Base-by-base conservation (phyloP, 2,797 vertebrate genomes). In the Periparus ater region DNA sequence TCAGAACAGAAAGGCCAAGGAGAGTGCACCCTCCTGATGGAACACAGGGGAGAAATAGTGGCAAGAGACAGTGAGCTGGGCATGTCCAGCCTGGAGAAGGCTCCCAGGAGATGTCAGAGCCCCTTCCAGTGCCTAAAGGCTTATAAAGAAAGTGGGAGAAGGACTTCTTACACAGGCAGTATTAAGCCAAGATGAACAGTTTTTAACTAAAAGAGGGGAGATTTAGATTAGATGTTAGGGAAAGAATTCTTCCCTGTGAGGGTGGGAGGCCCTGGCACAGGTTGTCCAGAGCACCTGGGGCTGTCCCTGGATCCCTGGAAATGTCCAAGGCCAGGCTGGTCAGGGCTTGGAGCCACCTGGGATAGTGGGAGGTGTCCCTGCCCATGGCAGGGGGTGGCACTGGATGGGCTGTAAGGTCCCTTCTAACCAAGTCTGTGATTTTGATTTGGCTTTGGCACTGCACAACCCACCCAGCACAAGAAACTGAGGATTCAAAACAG, bases 321-420 rank as follows among this genome's bases (percentile, higher is more conserved):
- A 19, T 61, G n/a, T 1, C n/a, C 72, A 6, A 53, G 40, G 72
- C 47, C 54, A 54, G 48, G 20, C 0, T 70, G 34, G n/a, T 2
- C 0, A 0, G 7, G 27, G 8, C 22, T 68, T 19, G n/a, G 63
- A 77, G 34, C n/a, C 21, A 0, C 20, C 48, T 62, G 30, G 55
- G 25, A 47, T 2, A 14, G 40, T 54, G 48, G 65, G 1, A 54
- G 6, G 10, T 17, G 47, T 29, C n/a, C 32, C 48, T 71, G 47
- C n/a, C 50, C 38, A 9, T 7, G 23, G 38, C n/a, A 47, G 44
- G 38, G 38, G 13, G 38, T 40, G 38, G 5, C 38, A 40, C 38
- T 40, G 38, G 38, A 40, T 40, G 38, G 38, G 38, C 9, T 13
- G 38, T 40, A 40, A 40, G 38, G 38, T 40, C 38, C 38, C 12